phyloP scores from a whole-genome alignment of 2,888 invertebrate genomes.

The Sarcophaga subvicina region DNA sequence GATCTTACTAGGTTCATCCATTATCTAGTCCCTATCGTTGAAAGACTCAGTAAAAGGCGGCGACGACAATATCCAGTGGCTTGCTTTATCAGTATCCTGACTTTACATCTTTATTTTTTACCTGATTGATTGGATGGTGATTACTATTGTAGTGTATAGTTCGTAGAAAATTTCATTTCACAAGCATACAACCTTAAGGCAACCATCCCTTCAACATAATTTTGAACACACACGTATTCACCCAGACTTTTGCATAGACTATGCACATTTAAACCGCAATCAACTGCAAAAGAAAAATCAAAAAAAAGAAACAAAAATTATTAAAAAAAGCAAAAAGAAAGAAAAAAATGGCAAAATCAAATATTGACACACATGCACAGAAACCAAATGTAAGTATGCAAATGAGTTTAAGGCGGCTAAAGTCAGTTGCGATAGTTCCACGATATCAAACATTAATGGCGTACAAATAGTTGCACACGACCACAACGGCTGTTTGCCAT shows the following conservation, averaged over 20 bases:
- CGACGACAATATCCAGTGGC: no score
- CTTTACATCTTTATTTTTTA: no score
- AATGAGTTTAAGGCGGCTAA: conserved; percentile 1
- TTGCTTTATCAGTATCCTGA: no score
- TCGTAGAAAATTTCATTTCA: not conserved
- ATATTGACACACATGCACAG: not conserved
- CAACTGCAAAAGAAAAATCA: conserved; percentile 18
- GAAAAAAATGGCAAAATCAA: not conserved
- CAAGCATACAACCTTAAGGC: not conserved
- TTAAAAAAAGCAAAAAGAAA: not conserved
- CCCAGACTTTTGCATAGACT: not conserved
- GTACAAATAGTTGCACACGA: conserved; percentile 21
- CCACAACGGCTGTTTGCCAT: conserved; percentile 30
- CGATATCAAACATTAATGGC: conserved; percentile 19
- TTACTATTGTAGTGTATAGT: no score
- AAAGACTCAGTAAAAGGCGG: no score
- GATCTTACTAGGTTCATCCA: no score
- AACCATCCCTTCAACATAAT: not conserved
- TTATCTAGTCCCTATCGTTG: no score
- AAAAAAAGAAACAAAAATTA: conserved; percentile 34
- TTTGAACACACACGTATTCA: conserved; percentile 2
- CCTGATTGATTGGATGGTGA: no score
- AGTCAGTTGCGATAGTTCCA: conserved; percentile 39
- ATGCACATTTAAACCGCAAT: conserved; percentile 39
- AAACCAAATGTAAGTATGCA: not conserved